Conservation (phyloP, 2,113 vertebrate species). For the Motacilla alba region DNA sequence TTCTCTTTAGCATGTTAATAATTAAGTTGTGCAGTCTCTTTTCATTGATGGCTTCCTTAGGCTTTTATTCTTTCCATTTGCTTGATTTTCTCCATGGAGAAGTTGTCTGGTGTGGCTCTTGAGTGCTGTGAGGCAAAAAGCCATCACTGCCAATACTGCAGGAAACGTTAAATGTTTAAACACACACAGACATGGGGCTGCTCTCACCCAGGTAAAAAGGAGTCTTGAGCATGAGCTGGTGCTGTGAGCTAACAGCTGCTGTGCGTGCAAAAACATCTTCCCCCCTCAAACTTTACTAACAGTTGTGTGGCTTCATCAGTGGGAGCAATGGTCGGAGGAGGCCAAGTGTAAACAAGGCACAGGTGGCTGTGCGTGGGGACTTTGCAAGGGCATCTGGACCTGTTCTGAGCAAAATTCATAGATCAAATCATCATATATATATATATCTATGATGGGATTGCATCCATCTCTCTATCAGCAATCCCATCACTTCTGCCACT, state of each 20-base stretch:
- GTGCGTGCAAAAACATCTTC: neutral
- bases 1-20: neutral
- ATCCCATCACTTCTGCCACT: neutral
- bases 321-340: neutral
- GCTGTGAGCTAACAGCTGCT: neutral
- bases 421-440: too few species aligned
- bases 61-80: neutral
- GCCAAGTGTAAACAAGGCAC: conserved; percentile 11
- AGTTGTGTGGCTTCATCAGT: neutral
- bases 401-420: neutral
- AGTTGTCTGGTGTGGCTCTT: neutral
- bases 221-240: neutral
- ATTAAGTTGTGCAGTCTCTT: neutral
- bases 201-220: neutral
- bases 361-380: neutral
- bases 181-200: neutral
- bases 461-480: neutral
- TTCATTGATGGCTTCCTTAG: neutral
- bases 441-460: neutral
- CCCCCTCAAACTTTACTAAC: conserved; percentile 1
- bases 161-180: neutral
- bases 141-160: neutral
- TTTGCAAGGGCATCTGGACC: neutral
- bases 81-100: neutral
- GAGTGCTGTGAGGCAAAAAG: neutral